Conservation (phyloP, 2,797 vertebrate species). For the Arctocebus calabarensis region DNA sequence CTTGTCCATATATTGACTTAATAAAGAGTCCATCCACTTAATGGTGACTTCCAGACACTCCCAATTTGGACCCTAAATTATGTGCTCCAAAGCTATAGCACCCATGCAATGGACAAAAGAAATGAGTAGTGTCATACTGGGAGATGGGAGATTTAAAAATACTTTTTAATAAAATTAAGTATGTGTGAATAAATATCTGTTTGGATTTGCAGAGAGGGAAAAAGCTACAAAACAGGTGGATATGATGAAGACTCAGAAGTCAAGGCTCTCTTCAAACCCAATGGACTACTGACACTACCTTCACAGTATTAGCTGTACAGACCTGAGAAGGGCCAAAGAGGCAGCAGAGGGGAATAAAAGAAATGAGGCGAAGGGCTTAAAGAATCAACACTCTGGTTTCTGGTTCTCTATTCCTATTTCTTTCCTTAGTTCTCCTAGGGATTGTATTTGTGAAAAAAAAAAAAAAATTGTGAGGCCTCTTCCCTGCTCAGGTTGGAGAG, state of each 20-base stretch:
- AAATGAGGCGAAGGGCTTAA: not conserved
- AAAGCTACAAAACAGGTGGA: not conserved
- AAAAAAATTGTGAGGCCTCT: not conserved
- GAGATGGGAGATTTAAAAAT: not conserved
- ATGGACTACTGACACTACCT: not conserved
- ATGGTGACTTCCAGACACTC: slow-evolving; percentile 28
- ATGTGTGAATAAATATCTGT: not conserved
- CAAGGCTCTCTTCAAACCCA: not conserved
- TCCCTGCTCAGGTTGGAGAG: not conserved
- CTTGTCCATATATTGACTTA: slow-evolving; percentile 59
- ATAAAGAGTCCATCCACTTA: slow-evolving; percentile 56
- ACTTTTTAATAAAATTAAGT: not conserved
- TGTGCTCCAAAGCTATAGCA: not conserved
- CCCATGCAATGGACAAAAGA: not conserved
- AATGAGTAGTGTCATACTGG: not conserved
- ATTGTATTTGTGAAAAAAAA: not conserved
- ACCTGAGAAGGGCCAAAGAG: not conserved
- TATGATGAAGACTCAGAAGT: slow-evolving; percentile 13
- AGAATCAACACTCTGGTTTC: not conserved
- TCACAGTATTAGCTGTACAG: not conserved
- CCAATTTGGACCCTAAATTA: slow-evolving; percentile 25
- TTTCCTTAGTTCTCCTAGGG: slow-evolving; percentile 10
- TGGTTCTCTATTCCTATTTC: not conserved
- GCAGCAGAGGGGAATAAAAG: not conserved
- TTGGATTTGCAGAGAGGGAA: slow-evolving; percentile 27